Base-by-base conservation (phyloP, 2,113 vertebrate species). In the Paramormyrops kingsleyae region DNA sequence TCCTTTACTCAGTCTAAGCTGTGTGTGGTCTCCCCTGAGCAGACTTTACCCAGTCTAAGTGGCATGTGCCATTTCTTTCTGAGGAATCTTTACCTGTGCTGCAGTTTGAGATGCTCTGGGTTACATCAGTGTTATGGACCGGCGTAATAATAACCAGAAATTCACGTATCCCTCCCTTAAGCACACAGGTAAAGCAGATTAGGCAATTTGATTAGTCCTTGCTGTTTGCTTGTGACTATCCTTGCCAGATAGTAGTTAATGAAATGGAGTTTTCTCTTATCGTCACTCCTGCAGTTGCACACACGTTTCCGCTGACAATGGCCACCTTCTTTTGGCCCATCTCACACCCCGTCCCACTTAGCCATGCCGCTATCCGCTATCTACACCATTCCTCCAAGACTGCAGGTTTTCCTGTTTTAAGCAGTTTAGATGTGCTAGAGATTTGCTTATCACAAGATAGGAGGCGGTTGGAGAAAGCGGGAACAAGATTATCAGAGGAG, bases 341-440 rank as follows among this genome's bases (percentile, higher is more conserved):
- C 92, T 90, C 88, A 35, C 49, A 10, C 92, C 52, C 35, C 35
- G 8, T 77, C 47, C 46, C 31, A 87, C 90, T 90, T 88, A 90
- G 88, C 27, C 24, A 35, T 50, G 52, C 21, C 77, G 89, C 89
- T 90, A 90, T 89, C 21, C 77, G 89, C 89, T 90, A 90, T 89
- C 85, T 90, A 87, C 87, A 84, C 90, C 90, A 88, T 80, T 80
- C 9, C 50, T 90, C 21, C 46, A 44, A 59, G 87, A 83, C 84
- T 0, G 87, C 74, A 87, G 87, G 42, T 59, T 90, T 92, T 89
- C 85, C 84, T 66, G 62, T 86, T 90, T 89, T 56, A 70, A 35
- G 17, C 85, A 35, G 59, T 92, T 92, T 92, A 94, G 94, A 94
- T 95, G 91, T 92, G 92, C 93, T 94, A 59, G 49, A 93, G 92